phyloP scores from a whole-genome alignment of 2,797 vertebrate species.

The Thripadectes ignobilis region DNA sequence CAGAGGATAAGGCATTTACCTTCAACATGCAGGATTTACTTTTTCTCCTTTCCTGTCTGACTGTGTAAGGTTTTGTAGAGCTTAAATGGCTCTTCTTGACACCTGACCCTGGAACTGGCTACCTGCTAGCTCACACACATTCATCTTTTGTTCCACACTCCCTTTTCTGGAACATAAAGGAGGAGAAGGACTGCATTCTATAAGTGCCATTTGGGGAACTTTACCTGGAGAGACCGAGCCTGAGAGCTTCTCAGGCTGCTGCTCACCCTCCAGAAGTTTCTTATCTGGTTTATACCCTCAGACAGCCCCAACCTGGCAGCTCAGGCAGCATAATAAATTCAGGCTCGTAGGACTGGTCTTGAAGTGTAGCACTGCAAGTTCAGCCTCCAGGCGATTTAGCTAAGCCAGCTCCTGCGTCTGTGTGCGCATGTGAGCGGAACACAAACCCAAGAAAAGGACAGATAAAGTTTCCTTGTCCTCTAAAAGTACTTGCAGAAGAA shows the following conservation, averaged over 20 bases:
- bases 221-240: not conserved
- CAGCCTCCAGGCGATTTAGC: not conserved
- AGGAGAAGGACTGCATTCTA: not conserved
- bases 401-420: not conserved
- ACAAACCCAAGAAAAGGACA: not conserved
- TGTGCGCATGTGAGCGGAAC: not conserved
- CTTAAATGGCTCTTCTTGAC: not conserved
- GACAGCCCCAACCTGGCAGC: not conserved
- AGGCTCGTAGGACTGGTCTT: not conserved
- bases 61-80: not conserved
- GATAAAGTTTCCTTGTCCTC: not conserved
- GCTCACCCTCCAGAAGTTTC: constrained; percentile 5
- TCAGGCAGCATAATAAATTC: not conserved
- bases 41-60: not conserved
- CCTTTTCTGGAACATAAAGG: not conserved
- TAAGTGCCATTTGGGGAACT: not conserved
- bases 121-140: rapidly evolving
- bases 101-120: not conserved
- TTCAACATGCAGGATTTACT: rapidly evolving
- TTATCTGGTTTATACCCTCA: not conserved
- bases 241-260: not conserved
- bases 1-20: not conserved
- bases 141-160: not conserved
- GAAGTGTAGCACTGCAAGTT: not conserved
- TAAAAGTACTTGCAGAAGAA: not conserved